Conservation (phyloP, 2,888 invertebrate species). For the Cephonodes hylas region DNA sequence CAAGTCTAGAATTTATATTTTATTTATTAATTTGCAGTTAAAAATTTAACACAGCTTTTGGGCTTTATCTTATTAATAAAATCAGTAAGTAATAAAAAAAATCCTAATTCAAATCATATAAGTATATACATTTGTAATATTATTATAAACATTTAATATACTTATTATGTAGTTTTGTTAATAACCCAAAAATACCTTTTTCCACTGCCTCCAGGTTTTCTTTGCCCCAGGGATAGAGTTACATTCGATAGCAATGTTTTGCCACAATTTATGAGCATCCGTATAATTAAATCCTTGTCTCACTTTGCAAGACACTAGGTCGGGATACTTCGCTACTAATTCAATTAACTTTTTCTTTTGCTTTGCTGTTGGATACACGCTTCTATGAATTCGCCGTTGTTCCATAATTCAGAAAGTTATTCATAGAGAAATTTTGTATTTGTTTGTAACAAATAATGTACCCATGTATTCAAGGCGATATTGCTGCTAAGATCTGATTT, state of each 20-base stretch:
- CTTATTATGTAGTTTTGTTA: not conserved
- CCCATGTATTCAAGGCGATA: not conserved
- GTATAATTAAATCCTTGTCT: conserved; percentile 56
- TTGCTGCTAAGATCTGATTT: not conserved
- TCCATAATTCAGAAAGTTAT: conserved; percentile 43
- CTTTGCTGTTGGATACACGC: conserved; percentile 52
- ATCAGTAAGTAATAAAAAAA: too few species aligned
- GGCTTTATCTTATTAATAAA: too few species aligned
- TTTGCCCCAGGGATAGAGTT: conserved; percentile 65
- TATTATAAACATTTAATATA: not conserved
- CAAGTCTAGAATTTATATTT: conserved; percentile 58
- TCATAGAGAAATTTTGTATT: not conserved
- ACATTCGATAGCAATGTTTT: conserved; percentile 60
- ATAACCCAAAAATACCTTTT: conserved; percentile 51
- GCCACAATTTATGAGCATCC: conserved; percentile 65
- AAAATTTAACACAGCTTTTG: too few species aligned
- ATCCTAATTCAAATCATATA: too few species aligned
- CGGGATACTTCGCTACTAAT: conserved; percentile 60
- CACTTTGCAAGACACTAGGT: conserved; percentile 58
- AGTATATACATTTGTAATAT: not conserved
- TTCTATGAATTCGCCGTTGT: conserved; percentile 49
- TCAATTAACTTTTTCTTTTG: conserved; percentile 69
- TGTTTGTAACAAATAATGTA: not conserved
- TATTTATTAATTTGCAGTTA: too few species aligned
- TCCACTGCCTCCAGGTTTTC: conserved; percentile 74